Evolutionary conservation across 2,888 invertebrate species (phyloP), one percentile per base, ranked within the genome.

Genomic region (Tetranychus truncatus): DNA sequence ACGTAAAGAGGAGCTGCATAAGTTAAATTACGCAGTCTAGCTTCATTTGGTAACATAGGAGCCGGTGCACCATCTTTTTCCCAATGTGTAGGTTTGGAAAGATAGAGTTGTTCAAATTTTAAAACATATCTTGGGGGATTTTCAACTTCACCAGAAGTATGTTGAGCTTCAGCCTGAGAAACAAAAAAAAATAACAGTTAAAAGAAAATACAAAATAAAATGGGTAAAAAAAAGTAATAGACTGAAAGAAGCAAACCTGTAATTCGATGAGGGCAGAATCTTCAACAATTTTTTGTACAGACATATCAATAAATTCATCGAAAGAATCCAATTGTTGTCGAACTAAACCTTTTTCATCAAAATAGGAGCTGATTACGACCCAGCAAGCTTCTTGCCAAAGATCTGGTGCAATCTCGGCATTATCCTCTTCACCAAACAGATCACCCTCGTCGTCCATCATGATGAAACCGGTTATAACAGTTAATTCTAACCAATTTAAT

Each of bases 11-110:
- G 99, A 1, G 99, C 97, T 0, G 97, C 96, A 83, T 99, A 99
- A 81, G 96, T 96, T 67, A 97, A 85, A 85, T 99, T 99, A 76
- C 99, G 87, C 75, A 99, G 86, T 77, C 99, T 88, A 6, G 99
- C 99, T 84, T 99, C 99, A 81, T 99, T 99, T 0, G 99, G 99
- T 95, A 99, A 99, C 96, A 99, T 96, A 76, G 96, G 95, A 76
- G 93, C 92, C 18, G 97, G 96, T 97, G 84, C 94, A 81, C 97
- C 97, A 86, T 99, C 99, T 84, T 99, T 99, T 83, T 99, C 99
- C 99, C 99, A 99, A 86, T 99, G 99, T 8, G 97, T 99, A 2
- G 99, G 99, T 83, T 99, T 99, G 0, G 97, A 97, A 72, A 99
- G 84, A 82, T 99, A 79, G 66, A 79, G 79, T 72, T 79, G 79